Base-by-base conservation (phyloP, 2,888 invertebrate species). In the Troides helena region DNA sequence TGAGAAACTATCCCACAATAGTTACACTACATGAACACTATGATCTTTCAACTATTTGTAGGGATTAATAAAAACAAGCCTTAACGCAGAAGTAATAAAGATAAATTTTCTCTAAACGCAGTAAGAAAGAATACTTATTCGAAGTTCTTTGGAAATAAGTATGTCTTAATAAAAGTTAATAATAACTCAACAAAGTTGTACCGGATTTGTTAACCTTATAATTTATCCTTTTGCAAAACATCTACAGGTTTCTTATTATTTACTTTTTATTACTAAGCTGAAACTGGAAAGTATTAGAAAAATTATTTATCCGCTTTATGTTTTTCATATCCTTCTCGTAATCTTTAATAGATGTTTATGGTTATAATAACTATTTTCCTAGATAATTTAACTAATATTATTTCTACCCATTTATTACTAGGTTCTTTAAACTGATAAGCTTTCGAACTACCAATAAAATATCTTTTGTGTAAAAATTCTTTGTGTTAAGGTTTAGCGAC, bases 341-440 rank as follows among this genome's bases (percentile, higher is more conserved):
- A 6, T 12, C 46, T 53, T 53, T 18, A 50, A 50, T 50, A 50
- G 18, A 18, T 50, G 8, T 53, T 53, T 53, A 53, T 53, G 53
- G n/a, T 53, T 53, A 53, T 6, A 53, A 53, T 18, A n/a, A 53
- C 53, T n/a, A 53, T 36, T 36, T 30, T 36, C 50, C 59, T 36
- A 21, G 57, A 43, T 23, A 46, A 25, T 59, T 63, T 63, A 36
- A 63, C 17, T 36, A 21, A 30, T n/a, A 53, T 21, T 23, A 60
- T 64, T 36, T 5, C 25, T 23, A 50, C 75, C 74, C 74, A 73
- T 78, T 78, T 80, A 78, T 78, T 76, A 62, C 77, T 75, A 72
- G 75, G 71, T 76, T 75, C 73, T 68, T 30, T 59, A 68, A 57
- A 74, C 46, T 62, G 72, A 75, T 74, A 72, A 73, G 63, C 69